Evolutionary conservation across 2,113 vertebrate genomes (phyloP), one percentile per base, ranked within the genome.

Genomic region (Uria aalge): DNA sequence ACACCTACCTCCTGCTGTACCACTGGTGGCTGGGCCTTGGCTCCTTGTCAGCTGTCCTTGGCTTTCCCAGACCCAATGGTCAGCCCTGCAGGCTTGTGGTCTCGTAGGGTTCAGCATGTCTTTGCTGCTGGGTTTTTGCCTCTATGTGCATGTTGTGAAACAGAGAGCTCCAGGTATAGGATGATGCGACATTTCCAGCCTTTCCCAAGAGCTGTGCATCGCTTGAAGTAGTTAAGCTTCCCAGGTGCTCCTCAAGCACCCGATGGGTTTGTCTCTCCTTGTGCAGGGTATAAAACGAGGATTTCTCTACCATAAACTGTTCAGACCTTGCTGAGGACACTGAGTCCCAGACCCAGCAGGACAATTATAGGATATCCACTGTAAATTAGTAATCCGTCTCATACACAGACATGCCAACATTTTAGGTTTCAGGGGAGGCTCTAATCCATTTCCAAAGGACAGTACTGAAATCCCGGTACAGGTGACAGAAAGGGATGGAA

Each of bases 221-320:
- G 3, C 30, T 19, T 9, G 3, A 14, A 52, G 36, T 32, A 56
- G 45, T 47, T 32, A 47, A 45, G 36, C 15, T 77, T 41, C 75
- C 50, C 2, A 1, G 4, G 5, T 30, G 43, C 2, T 80, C 48
- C 56, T 41, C 2, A 45, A 15, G 5, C 4, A 24, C 12, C 4
- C 2, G 0, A 29, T 26, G 62, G 26, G 19, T 71, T 24, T 6
- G 0, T 4, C 21, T 38, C 21, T 43, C 64, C 24, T 15, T 2
- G 11, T 40, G 34, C 41, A 63, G 47, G 60, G 40, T 1, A 21
- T 26, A 83, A 29, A 55, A 45, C 19, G 17, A 43, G 56, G 47
- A 34, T 74, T 50, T 72, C 66, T 57, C 19, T 17, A 0, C 11
- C 34, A 26, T 11, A 7, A 12, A 1, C 9, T 71, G 24, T 8